Evolutionary conservation across 1,140 invertebrate genomes (phyloP), one percentile per base, ranked within the genome.

Genomic region (Drosophila paulistorum): DNA sequence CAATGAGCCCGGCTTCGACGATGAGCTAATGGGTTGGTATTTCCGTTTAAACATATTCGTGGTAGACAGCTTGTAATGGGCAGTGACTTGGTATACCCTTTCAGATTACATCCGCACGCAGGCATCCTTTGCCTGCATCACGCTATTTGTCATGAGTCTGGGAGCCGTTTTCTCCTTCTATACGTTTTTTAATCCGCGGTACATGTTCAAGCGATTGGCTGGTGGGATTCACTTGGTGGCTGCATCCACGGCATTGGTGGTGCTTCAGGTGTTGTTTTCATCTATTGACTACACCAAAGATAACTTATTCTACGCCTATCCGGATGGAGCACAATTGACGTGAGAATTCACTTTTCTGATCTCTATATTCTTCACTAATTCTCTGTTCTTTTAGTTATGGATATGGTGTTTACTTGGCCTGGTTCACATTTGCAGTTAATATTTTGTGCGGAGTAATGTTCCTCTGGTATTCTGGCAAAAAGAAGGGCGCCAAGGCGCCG

Each of bases 121-220:
- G 92, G 95, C 96, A 20, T 97, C 96, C 0, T 97, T 98, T 92
- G 96, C 96, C 30, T 94, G 97, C 58, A 97, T 97, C 77, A 96
- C 95, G 72, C 91, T 97, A 30, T 94, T 96, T 61, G 93, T 97
- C 9, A 97, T 97, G 95, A 83, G 95, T 26, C 95, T 98, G 94
- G 96, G 96, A 0, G 95, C 96, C 54, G 93, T 94, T 1, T 97
- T 98, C 91, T 97, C 96, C 3, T 94, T 96, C 67, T 98, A 98
- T 83, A 97, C 97, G 5, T 97, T 98, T 90, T 93, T 94, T 69
- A 96, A 97, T 89, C 96, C 96, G 9, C 94, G 97, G 7, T 98
- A 98, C 89, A 97, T 97, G 95, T 97, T 97, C 93, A 98, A 98
- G 91, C 93, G 97, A 37, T 93, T 98, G 17, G 96, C 97, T 7